Percentiles rank a stretch among this genome's conserved stretches.
Evolutionary conservation across 1,140 invertebrate genomes (phyloP).

Genomic region (Caenorhabditis briggsae): DNA sequence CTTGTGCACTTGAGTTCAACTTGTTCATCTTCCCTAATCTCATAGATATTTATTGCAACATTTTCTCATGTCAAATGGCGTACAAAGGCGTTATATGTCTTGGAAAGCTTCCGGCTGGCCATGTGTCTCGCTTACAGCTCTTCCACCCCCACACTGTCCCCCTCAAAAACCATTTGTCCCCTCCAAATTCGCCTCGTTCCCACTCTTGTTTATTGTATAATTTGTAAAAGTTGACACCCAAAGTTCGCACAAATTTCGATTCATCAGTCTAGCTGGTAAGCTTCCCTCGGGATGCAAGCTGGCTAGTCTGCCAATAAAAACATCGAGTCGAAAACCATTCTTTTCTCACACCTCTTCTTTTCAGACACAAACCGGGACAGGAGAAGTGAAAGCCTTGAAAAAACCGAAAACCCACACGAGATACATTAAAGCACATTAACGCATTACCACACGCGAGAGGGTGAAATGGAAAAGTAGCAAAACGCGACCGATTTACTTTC

Average conservation of each 20-base stretch:
- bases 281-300: slow-evolving; percentile 18
- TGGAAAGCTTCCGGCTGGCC: slow-evolving; percentile 54
- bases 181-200: neutral
- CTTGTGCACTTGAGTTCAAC: slow-evolving; percentile 44
- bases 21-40: slow-evolving; percentile 19
- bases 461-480: slow-evolving; percentile 39
- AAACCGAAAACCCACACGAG: slow-evolving; percentile 37
- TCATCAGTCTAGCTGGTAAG: neutral
- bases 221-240: slow-evolving; percentile 48
- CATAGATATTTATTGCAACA: slow-evolving; percentile 47
- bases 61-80: slow-evolving; percentile 42
- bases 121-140: slow-evolving; percentile 55
- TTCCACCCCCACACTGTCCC: neutral
- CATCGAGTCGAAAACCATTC: slow-evolving; percentile 44
- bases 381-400: slow-evolving; percentile 43
- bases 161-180: slow-evolving; percentile 8
- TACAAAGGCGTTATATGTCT: neutral
- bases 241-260: slow-evolving; percentile 39
- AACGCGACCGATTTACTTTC: slow-evolving; percentile 40
- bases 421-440: slow-evolving; percentile 50
- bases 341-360: neutral
- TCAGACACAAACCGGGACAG: neutral
- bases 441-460: slow-evolving; percentile 18
- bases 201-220: slow-evolving; percentile 43
- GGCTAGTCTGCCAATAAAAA: neutral